phyloP scores from a whole-genome alignment of 1,140 invertebrate species.

The Eupristina koningsbergeri region DNA sequence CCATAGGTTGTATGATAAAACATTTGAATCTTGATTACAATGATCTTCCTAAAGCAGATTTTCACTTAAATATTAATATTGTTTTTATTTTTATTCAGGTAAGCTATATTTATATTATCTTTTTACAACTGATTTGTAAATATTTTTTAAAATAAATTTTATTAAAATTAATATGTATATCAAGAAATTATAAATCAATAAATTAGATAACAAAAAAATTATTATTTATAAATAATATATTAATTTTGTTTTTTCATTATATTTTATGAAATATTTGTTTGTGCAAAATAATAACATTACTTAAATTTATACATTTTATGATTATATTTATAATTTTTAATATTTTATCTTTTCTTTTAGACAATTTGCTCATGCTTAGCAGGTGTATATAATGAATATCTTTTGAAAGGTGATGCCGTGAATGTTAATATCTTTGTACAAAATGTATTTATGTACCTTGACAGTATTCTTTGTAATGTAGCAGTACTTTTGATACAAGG shows the following conservation, averaged over 20 bases:
- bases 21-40: conserved; percentile 79
- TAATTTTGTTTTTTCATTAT: too few relatives aligned
- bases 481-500: conserved; percentile 80
- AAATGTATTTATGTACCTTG: conserved; percentile 96
- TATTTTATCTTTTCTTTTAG: conserved; percentile 74
- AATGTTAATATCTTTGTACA: conserved; percentile 93
- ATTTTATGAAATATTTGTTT: too few relatives aligned
- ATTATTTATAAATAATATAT: too few relatives aligned
- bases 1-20: conserved; percentile 93
- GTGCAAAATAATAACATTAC: too few relatives aligned
- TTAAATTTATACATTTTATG: neutral
- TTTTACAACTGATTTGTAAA: neutral
- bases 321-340: neutral
- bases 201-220: too few relatives aligned
- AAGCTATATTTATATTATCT: conserved; percentile 36
- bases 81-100: conserved; percentile 81
- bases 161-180: too few relatives aligned
- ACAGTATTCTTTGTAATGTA: conserved; percentile 93
- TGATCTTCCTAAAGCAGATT: conserved; percentile 63
- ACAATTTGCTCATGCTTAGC: conserved; percentile 94
- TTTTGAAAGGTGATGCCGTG: conserved; percentile 88
- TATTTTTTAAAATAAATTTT: neutral
- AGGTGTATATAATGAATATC: conserved; percentile 96
- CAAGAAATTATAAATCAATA: too few relatives aligned
- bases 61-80: conserved; percentile 79